Percentiles rank a stretch among this genome's conserved stretches.
Evolutionary conservation across 2,113 vertebrate species (phyloP).

Genomic region (Lontra canadensis): DNA sequence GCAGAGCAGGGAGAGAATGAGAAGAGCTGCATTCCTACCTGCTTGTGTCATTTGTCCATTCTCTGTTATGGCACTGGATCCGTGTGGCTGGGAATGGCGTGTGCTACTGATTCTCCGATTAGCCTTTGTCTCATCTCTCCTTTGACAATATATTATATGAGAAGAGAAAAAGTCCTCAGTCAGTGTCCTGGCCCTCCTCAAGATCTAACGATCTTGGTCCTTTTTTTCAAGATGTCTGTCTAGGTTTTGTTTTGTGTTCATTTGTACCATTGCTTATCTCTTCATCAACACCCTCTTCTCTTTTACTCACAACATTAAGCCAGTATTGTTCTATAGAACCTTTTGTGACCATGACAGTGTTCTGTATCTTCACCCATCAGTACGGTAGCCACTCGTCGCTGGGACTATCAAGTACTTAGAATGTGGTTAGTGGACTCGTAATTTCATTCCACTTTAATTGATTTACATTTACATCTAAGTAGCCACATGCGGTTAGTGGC

Average conservation of each 20-base stretch:
- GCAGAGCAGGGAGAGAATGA: neutral
- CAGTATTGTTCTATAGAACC: neutral
- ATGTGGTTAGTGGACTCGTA: neutral
- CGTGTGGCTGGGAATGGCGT: neutral
- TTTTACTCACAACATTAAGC: neutral
- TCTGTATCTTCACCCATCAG: neutral
- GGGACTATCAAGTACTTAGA: neutral
- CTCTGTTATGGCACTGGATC: neutral
- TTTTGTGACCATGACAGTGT: neutral
- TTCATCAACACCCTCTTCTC: neutral
- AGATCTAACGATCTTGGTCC: neutral
- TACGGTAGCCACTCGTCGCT: neutral
- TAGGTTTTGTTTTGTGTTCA: neutral
- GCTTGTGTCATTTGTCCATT: neutral
- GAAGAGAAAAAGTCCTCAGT: neutral
- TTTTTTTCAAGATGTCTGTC: neutral
- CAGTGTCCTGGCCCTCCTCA: neutral
- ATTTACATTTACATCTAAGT: slow-evolving; percentile 17
- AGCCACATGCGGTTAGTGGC: neutral
- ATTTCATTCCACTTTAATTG: neutral
- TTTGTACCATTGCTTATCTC: neutral
- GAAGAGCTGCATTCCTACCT: neutral
- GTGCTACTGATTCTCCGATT: neutral
- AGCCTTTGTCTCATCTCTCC: neutral
- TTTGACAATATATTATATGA: neutral